Evolutionary conservation across 2,888 invertebrate species (phyloP).

Genomic region (Tridacna gigas): DNA sequence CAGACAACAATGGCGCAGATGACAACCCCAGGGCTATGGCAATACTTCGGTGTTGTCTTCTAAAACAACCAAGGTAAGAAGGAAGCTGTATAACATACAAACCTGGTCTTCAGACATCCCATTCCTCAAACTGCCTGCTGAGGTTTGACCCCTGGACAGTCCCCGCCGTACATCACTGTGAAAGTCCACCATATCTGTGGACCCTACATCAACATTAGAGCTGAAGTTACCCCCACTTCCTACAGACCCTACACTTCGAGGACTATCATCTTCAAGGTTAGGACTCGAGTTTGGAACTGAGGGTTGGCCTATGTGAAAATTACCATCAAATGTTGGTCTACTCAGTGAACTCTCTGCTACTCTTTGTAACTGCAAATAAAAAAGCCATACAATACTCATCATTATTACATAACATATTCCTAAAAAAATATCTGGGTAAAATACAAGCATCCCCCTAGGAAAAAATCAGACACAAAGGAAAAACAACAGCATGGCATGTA

Average conservation of each 20-base stretch:
- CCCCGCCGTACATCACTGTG: slow-evolving; percentile 63
- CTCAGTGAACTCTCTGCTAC: slow-evolving; percentile 60
- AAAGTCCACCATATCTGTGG: slow-evolving; percentile 64
- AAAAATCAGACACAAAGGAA: too few relatives aligned
- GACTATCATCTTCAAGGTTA: slow-evolving; percentile 34
- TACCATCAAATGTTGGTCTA: slow-evolving; percentile 51
- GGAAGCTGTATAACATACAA: neutral
- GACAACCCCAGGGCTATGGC: too few relatives aligned
- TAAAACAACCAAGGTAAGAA: too few relatives aligned
- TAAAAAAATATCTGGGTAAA: too few relatives aligned
- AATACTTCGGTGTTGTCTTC: too few relatives aligned
- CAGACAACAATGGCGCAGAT: too few relatives aligned
- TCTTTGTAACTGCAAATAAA: slow-evolving; percentile 51
- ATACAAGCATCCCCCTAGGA: too few relatives aligned
- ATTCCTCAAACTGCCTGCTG: slow-evolving; percentile 55
- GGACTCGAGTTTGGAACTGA: slow-evolving; percentile 61
- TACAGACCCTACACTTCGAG: slow-evolving; percentile 47
- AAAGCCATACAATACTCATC: too few relatives aligned
- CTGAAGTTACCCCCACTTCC: slow-evolving; percentile 51
- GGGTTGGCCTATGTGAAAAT: slow-evolving; percentile 43
- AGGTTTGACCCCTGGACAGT: slow-evolving; percentile 63
- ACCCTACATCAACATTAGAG: slow-evolving; percentile 57
- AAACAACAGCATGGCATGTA: too few relatives aligned
- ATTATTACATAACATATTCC: too few relatives aligned
- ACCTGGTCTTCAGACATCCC: slow-evolving; percentile 64